Evolutionary conservation across 2,113 vertebrate genomes (phyloP), one percentile per base, ranked within the genome.

Genomic region (Xenopus laevis): DNA sequence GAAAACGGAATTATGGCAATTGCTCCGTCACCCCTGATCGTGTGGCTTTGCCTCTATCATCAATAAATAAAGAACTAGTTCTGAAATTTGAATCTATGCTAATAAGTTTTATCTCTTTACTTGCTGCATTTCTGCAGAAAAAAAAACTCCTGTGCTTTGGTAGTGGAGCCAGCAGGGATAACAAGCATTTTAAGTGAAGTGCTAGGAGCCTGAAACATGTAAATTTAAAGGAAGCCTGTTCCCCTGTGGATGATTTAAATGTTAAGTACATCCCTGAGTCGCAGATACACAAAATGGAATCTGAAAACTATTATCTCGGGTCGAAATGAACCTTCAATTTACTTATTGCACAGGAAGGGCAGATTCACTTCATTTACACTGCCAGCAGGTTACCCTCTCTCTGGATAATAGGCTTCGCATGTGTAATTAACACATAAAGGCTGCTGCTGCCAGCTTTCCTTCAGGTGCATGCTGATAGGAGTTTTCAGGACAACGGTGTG

Each of bases 401-500:
- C 87, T 91, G 91, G 91, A 93, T 95, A 96, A 96, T 94, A 90
- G 93, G 90, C 92, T 95, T 94, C 85, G 82, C 85, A 89, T 88
- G 87, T 93, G 93, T 96, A 96, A 98, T 97, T 98, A 97, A 95
- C 95, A 97, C 94, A 83, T 93, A 87, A 87, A 87, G 80, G 86
- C 87, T 82, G 83, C 87, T 81, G 82, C 90, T 85, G 85, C 89
- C 86, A 83, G 88, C 82, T 81, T 84, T 82, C 74, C 87, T 86
- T 85, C 91, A 89, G 91, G 92, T 91, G 81, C 89, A 83, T 79
- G 89, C 85, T 87, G 89, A 85, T 84, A 59, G 65, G 79, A 70
- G 85, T 84, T 83, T 83, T 88, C 85, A 83, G 80, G 85, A 85
- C 82, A 81, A 79, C 69, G 74, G 77, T 71, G 79, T 74, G 78